Conservation (phyloP, 2,888 invertebrate species). For the Phytoseiulus persimilis region DNA sequence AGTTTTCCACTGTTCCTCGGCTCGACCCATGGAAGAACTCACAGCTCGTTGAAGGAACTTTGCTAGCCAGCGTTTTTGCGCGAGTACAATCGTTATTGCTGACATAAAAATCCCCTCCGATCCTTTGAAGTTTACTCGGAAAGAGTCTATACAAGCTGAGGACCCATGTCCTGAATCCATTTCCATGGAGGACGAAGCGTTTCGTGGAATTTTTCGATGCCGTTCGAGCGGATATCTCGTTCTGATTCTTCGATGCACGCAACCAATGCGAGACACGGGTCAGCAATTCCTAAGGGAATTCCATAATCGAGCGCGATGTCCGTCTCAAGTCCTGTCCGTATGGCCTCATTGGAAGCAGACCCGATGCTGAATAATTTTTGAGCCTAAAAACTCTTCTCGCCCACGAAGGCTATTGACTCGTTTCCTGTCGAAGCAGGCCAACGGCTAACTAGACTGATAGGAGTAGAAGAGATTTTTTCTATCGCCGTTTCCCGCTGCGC, state of each 20-base stretch:
- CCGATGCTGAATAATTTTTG: neutral
- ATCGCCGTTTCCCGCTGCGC: neutral
- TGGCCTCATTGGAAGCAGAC: neutral
- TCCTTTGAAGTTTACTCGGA: too few relatives aligned
- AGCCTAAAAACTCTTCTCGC: neutral
- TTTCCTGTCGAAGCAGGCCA: neutral
- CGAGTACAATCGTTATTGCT: too few relatives aligned
- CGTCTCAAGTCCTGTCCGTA: neutral
- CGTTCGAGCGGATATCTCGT: neutral
- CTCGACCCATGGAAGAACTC: too few relatives aligned
- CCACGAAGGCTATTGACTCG: neutral
- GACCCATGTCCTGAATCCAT: neutral
- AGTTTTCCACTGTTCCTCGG: too few relatives aligned
- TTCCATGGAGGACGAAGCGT: neutral
- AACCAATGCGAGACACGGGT: neutral
- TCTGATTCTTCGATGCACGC: neutral
- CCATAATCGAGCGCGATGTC: neutral
- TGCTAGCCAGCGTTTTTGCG: too few relatives aligned
- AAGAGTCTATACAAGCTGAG: neutral
- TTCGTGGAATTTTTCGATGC: neutral
- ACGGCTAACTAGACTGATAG: neutral
- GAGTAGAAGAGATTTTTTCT: neutral
- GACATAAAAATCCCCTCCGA: too few relatives aligned
- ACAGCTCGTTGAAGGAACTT: too few relatives aligned
- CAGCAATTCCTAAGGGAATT: neutral